phyloP scores from a whole-genome alignment of 2,888 invertebrate species.

The Nematopogon swammerdamellus region DNA sequence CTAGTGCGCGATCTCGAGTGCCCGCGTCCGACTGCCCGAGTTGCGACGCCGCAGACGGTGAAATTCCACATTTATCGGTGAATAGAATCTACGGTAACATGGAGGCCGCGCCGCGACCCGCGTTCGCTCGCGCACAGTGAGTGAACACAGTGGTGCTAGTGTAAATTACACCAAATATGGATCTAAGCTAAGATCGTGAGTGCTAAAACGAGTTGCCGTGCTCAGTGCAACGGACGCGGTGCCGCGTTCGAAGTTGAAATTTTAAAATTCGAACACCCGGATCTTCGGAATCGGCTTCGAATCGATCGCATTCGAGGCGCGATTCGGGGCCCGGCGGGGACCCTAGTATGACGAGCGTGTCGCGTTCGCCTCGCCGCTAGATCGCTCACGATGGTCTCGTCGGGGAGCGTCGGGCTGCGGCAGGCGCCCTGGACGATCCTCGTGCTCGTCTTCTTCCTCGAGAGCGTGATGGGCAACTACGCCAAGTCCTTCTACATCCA shows the following conservation, averaged over 20 bases:
- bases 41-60: constrained; percentile 29
- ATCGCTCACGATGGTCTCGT: constrained; percentile 44
- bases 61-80: constrained; percentile 55
- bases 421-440: constrained; percentile 51
- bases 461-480: constrained; percentile 68
- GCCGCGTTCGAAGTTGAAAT: neutral
- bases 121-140: constrained; percentile 21
- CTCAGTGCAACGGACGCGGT: neutral
- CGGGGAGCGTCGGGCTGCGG: constrained; percentile 39
- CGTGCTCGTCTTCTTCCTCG: constrained; percentile 60
- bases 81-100: constrained; percentile 53
- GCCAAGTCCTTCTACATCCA: constrained; percentile 84
- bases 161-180: constrained; percentile 41
- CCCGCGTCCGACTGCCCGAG: constrained; percentile 4
- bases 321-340: neutral
- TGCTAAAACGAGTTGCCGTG: constrained; percentile 7
- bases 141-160: constrained; percentile 31
- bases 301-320: neutral
- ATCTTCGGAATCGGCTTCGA: neutral
- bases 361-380: constrained; percentile 7
- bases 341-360: neutral
- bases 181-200: constrained; percentile 40
- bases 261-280: neutral
- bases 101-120: constrained; percentile 30
- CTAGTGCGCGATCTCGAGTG: constrained; percentile 2